Conservation (phyloP, 1,140 invertebrate species). For the Trachelipus rathkii region DNA sequence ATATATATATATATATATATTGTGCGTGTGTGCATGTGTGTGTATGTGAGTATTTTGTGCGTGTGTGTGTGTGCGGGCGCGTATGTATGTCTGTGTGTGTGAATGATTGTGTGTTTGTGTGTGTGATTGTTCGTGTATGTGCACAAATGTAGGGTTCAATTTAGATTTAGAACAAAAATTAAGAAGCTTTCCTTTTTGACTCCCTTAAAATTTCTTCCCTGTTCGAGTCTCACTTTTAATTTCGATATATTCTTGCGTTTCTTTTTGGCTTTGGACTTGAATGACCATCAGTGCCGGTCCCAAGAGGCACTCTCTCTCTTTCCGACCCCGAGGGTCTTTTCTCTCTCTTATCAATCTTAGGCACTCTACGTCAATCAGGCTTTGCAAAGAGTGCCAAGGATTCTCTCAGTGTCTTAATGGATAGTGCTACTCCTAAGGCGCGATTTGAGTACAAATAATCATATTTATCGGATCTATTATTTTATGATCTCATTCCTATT, state of each 20-base stretch:
- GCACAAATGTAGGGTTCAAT: no score
- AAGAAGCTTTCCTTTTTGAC: no score
- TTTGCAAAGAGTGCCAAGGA: background rate
- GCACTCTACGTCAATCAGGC: conserved; percentile 7
- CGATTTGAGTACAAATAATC: background rate
- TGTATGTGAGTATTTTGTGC: no score
- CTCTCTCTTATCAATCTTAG: background rate
- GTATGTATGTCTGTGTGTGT: no score
- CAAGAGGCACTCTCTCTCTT: background rate
- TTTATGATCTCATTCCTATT: no score
- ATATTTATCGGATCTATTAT: no score
- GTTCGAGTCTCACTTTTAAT: background rate
- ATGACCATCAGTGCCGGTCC: background rate
- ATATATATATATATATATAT: no score
- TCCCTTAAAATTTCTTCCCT: background rate
- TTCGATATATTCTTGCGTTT: background rate
- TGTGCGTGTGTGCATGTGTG: no score
- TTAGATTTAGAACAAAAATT: no score
- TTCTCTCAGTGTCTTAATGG: background rate
- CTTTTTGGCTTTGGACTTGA: background rate
- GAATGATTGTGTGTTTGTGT: no score
- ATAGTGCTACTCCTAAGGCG: background rate
- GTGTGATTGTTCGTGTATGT: no score
- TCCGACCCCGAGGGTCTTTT: background rate
- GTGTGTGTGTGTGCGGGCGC: no score